Conservation (phyloP, 2,888 invertebrate genomes). For the Melikaiella ostensackeni region DNA sequence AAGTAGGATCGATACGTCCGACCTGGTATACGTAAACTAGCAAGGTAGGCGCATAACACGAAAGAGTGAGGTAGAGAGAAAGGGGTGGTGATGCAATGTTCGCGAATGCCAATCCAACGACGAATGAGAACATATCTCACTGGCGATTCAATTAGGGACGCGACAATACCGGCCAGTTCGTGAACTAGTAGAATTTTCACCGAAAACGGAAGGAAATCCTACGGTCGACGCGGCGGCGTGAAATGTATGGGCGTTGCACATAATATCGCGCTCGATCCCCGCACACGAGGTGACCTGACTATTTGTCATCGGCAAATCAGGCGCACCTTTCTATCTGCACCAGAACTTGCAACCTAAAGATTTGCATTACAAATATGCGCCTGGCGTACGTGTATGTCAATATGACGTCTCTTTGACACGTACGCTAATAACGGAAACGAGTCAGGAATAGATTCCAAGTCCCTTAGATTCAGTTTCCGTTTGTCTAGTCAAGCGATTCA, state of each 20-base stretch:
- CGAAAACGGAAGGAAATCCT: conserved; percentile 69
- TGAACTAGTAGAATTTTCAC: conserved; percentile 56
- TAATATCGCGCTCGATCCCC: conserved; percentile 62
- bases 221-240: conserved; percentile 59
- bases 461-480: conserved; percentile 14
- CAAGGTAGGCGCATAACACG: neutral
- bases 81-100: conserved; percentile 45
- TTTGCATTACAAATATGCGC: conserved; percentile 73
- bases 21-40: conserved; percentile 21
- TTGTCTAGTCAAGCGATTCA: conserved; percentile 24
- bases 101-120: conserved; percentile 22
- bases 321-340: conserved; percentile 60
- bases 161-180: conserved; percentile 52
- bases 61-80: conserved; percentile 49
- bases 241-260: conserved; percentile 64
- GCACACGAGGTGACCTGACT: conserved; percentile 58
- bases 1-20: conserved; percentile 30
- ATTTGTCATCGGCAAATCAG: conserved; percentile 67
- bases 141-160: conserved; percentile 55
- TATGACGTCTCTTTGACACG: conserved; percentile 60
- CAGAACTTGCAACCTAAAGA: conserved; percentile 59
- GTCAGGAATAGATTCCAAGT: conserved; percentile 35
- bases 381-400: conserved; percentile 64
- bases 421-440: conserved; percentile 29
- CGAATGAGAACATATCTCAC: conserved; percentile 43